Evolutionary conservation across 2,888 invertebrate species (phyloP).

Genomic region (Xylota segnis): DNA sequence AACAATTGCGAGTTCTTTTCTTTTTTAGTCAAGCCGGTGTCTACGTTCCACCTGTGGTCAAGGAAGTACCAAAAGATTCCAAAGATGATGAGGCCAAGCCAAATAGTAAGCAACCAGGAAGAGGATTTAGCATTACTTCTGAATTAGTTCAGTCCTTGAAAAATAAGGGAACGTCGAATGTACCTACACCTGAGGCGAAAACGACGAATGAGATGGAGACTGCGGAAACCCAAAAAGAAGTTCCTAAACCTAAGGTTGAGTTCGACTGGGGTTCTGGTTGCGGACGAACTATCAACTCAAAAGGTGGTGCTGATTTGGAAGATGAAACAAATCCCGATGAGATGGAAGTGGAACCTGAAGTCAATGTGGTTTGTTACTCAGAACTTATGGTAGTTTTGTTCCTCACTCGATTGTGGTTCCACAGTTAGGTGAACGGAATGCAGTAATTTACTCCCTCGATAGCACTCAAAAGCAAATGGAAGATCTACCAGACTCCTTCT

Average conservation of each 20-base stretch:
- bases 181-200: constrained; percentile 77
- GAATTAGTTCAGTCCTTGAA: constrained; percentile 81
- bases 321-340: constrained; percentile 55
- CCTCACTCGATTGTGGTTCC: constrained; percentile 78
- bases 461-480: constrained; percentile 87
- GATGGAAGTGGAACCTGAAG: constrained; percentile 79
- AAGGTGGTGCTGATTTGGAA: constrained; percentile 27
- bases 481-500: constrained; percentile 94
- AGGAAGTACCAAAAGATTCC: constrained; percentile 62
- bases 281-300: constrained; percentile 80
- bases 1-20: background rate
- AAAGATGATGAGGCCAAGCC: constrained; percentile 37
- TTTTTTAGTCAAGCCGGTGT: constrained; percentile 89
- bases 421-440: constrained; percentile 90
- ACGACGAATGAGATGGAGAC: constrained; percentile 59
- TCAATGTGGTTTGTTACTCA: constrained; percentile 80
- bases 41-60: constrained; percentile 83
- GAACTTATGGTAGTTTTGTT: background rate
- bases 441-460: constrained; percentile 89
- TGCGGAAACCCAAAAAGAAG: constrained; percentile 23
- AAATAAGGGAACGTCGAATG: constrained; percentile 32
- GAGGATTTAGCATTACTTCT: constrained; percentile 80
- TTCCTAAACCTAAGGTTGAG: constrained; percentile 72
- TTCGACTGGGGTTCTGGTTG: constrained; percentile 82
- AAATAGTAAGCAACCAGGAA: constrained; percentile 13